Base-by-base conservation (phyloP, 2,797 vertebrate species). In the Rhynchonycteris naso region DNA sequence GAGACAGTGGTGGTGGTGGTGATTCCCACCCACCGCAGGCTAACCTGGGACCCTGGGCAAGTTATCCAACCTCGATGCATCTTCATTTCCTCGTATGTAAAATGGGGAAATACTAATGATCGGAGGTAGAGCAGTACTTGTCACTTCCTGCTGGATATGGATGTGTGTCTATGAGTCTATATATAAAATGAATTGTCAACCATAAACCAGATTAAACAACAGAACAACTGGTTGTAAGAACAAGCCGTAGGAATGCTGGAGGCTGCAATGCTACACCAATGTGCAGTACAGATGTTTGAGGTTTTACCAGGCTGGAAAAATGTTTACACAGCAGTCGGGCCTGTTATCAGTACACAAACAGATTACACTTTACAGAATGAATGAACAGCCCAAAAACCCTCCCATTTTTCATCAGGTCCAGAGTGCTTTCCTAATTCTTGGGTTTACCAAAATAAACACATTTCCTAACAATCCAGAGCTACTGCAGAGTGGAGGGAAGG, bases 271-370 rank as follows among this genome's bases (percentile, higher is more conserved):
- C 38, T 12, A 12, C 74, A 96, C 68, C 81, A 88, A 84, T 71
- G 89, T 22, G 90, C 88, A 22, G 88, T 35, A 87, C 98, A 97
- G 97, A 94, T 97, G 91, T 97, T 95, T 63, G 91, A 94, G 87
- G 85, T 66, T 87, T 97, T 94, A 95, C 92, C 94, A 61, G 81
- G 91, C 95, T 96, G 80, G 92, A 96, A 95, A 97, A 97, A 98
- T 84, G 96, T 95, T 97, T 83, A 93, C 79, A 86, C 90, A 95
- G 97, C 87, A 89, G 61, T 96, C 91, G 96, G 93, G 95, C 74
- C 92, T 97, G 90, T 96, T 87, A 96, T 97, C 96, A 93, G 96
- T 95, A 96, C 90, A 88, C 95, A 95, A 76, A 97, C 96, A 87
- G 91, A 94, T 12, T 76, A 95, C 89, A 74, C 95, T 94, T 28